phyloP scores from a whole-genome alignment of 2,888 invertebrate genomes.

The Perdita meconis region DNA sequence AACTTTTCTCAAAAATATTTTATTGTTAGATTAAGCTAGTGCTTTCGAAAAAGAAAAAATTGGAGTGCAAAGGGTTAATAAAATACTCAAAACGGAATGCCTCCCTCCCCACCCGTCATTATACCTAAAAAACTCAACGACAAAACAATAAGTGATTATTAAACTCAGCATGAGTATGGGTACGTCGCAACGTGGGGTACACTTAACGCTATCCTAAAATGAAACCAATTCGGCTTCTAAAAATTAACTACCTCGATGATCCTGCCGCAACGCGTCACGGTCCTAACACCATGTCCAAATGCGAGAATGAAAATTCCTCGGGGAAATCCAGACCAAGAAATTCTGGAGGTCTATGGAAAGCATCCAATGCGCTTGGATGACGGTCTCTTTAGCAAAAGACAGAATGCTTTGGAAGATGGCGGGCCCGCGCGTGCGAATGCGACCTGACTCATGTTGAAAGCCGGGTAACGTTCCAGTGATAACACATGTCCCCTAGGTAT shows the following conservation, averaged over 20 bases:
- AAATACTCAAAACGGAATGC: too few species aligned
- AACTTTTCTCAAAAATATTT: too few species aligned
- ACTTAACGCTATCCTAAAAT: constrained; percentile 38
- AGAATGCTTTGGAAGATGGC: constrained; percentile 66
- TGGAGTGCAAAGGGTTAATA: too few species aligned
- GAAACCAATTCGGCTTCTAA: neutral
- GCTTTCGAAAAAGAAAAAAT: too few species aligned
- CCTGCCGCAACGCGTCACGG: constrained; percentile 2
- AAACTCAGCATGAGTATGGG: constrained; percentile 80
- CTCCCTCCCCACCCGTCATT: too few species aligned
- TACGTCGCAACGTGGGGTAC: constrained; percentile 78
- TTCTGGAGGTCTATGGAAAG: too few species aligned
- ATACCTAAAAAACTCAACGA: neutral
- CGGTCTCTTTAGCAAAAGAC: constrained; percentile 8
- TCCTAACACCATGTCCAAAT: too few species aligned
- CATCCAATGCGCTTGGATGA: neutral
- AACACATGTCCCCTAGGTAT: constrained; percentile 87
- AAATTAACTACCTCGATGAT: constrained; percentile 9
- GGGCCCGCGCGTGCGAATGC: constrained; percentile 80
- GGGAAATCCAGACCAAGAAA: neutral
- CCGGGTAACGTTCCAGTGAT: constrained; percentile 82
- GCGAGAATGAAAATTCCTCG: constrained; percentile 10
- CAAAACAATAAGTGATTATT: constrained; percentile 1
- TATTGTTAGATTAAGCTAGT: too few species aligned
- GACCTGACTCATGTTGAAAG: constrained; percentile 81